Evolutionary conservation across 2,888 invertebrate genomes (phyloP), one percentile per base, ranked within the genome.

Genomic region (Tortricodes alternella): DNA sequence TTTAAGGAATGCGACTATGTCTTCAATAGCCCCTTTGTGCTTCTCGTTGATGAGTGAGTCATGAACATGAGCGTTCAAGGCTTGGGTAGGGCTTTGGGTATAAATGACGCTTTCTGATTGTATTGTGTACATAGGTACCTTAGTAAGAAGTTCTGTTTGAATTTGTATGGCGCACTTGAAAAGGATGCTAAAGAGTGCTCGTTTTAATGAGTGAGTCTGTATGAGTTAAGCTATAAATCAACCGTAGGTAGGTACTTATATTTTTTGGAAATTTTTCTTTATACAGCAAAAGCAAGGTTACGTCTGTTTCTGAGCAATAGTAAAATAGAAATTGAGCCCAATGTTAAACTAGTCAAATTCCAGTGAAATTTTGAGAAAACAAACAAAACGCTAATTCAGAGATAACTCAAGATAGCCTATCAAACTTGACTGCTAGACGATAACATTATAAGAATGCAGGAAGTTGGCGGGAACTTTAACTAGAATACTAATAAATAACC

Each of bases 1-100:
- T 41, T 16, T 48, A 15, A 6, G 55, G 55, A 55, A 55, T 55
- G 48, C 41, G 27, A 35, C 35, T 43, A 49, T 55, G 16, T 46
- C 23, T 19, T 46, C 34, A 55, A 49, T 35, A 41, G 55, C 55
- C 48, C 35, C 55, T 55, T 55, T 55, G 53, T 53, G n/a, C 11
- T 41, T 53, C 37, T 35, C 39, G 44, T 16, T 38, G 49, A 52
- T 60, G 53, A 58, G 37, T 60, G 52, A 60, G 16, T 46, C 57
- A 51, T 29, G 38, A 19, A 7, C 55, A 58, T 56, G 56, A 56
- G 48, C 43, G 37, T 35, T 37, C 58, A 60, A 58, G 60, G 60
- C 52, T 49, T 35, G 53, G 46, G 44, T 41, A 58, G 58, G 60
- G 52, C 53, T 51, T 41, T 48, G 38, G 44, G 41, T 39, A n/a